A percentile compares a stretch with the other conserved stretches of the same genome.
Conservation (phyloP, 2,113 vertebrate genomes). For the Cryptomyrus ogoouensis region DNA sequence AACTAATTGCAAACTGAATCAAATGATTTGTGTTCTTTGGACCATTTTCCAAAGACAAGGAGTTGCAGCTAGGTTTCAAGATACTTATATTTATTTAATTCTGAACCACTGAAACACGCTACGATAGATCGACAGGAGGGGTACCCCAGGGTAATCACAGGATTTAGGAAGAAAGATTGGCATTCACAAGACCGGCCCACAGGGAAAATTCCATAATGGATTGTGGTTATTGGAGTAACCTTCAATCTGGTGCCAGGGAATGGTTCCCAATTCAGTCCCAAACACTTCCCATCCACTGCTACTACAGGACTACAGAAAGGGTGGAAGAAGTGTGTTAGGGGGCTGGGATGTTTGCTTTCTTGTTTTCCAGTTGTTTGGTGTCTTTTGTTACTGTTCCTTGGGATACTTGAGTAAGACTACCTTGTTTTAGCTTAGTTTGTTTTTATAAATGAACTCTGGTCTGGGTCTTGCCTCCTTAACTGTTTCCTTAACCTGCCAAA, state of each 20-base stretch:
- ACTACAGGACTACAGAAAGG: neutral
- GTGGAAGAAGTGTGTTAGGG: neutral
- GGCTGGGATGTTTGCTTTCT: neutral
- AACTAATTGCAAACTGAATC: no score
- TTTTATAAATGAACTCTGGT: neutral
- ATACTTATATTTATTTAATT: no score
- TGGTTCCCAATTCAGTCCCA: neutral
- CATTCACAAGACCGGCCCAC: no score
- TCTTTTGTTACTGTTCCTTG: neutral
- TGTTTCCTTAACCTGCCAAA: neutral
- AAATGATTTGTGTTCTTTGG: no score
- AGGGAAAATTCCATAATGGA: no score
- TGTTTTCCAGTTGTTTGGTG: neutral
- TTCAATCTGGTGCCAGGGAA: neutral
- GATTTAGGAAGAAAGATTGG: no score
- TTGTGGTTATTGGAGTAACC: no score
- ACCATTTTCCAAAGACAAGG: no score
- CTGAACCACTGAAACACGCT: no score
- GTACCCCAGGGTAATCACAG: no score
- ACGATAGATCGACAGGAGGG: no score
- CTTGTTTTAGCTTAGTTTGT: neutral
- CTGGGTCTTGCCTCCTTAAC: neutral
- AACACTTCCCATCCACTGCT: neutral
- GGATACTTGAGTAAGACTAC: neutral
- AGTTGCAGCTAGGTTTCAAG: no score